Percentiles rank a stretch among this genome's conserved stretches.
These are phyloP conservation scores for Xiphorhynchus elegans DNA, from an alignment of 2,113 vertebrate genomes.

Conservation along the genomic window DNA sequence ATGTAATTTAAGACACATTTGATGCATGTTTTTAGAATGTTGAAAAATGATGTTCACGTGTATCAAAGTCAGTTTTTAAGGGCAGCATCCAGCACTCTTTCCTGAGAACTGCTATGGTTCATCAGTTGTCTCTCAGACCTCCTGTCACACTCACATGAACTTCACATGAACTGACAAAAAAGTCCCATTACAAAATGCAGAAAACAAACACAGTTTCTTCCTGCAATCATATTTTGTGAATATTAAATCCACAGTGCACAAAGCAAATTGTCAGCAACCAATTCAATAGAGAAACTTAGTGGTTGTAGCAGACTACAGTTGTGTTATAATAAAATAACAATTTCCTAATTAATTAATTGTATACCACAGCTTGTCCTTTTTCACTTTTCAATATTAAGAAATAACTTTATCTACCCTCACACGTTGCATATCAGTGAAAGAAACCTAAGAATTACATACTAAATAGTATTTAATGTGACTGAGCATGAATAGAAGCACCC, in stretches of 20 bases:
- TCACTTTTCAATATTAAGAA: neutral
- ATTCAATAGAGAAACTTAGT: neutral
- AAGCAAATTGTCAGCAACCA: neutral
- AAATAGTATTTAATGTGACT: neutral
- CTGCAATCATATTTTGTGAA: neutral
- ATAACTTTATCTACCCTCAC: neutral
- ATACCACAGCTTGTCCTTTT: neutral
- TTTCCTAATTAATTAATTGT: neutral
- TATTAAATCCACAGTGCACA: neutral
- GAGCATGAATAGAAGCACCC: neutral
- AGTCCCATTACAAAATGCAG: neutral
- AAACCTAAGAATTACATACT: neutral
- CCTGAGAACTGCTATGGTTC: neutral
- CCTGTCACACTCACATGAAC: neutral
- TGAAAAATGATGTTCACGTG: neutral
- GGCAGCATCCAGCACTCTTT: neutral
- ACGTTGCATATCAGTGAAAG: neutral
- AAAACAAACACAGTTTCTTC: neutral
- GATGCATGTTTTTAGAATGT: neutral
- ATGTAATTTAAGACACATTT: neutral
- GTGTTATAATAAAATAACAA: neutral
- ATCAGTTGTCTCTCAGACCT: neutral
- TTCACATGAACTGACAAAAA: conserved; percentile 33
- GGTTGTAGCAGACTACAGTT: neutral
- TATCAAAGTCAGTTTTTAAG: neutral